Conservation (phyloP, 2,888 invertebrate species). For the Hydriomena furcata region DNA sequence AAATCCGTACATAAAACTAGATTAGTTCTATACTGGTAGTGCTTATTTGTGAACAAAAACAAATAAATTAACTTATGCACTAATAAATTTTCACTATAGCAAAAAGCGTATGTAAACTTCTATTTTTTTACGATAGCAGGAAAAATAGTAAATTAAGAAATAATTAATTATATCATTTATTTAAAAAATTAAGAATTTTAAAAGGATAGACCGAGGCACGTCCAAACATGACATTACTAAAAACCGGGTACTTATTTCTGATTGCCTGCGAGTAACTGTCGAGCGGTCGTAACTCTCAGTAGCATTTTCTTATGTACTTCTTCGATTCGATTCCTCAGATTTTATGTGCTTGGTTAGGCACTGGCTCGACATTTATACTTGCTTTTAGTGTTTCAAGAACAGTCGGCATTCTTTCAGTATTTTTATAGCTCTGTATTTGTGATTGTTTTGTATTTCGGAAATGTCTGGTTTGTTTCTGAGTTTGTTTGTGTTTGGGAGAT, state of each 20-base stretch:
- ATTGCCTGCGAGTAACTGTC: constrained; percentile 14
- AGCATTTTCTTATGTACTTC: constrained; percentile 12
- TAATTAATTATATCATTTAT: too few species aligned
- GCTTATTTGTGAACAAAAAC: too few species aligned
- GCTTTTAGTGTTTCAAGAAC: constrained; percentile 45
- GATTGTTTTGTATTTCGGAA: constrained; percentile 34
- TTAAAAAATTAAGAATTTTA: too few species aligned
- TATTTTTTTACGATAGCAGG: too few species aligned
- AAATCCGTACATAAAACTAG: too few species aligned
- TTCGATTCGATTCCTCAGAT: constrained; percentile 42
- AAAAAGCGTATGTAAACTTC: too few species aligned
- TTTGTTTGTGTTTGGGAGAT: constrained; percentile 32
- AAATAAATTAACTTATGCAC: too few species aligned
- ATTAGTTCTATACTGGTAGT: too few species aligned
- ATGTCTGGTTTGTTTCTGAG: constrained; percentile 35
- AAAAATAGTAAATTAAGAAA: background rate
- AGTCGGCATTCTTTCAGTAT: constrained; percentile 37
- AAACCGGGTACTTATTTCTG: background rate
- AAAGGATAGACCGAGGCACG: too few species aligned
- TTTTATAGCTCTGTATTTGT: constrained; percentile 33
- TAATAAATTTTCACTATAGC: too few species aligned
- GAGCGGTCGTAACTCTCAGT: constrained; percentile 16
- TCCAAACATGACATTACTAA: background rate
- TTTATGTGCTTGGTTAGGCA: constrained; percentile 50
- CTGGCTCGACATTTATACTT: constrained; percentile 50